phyloP scores from a whole-genome alignment of 2,888 invertebrate species.

The Oscheius sp. region DNA sequence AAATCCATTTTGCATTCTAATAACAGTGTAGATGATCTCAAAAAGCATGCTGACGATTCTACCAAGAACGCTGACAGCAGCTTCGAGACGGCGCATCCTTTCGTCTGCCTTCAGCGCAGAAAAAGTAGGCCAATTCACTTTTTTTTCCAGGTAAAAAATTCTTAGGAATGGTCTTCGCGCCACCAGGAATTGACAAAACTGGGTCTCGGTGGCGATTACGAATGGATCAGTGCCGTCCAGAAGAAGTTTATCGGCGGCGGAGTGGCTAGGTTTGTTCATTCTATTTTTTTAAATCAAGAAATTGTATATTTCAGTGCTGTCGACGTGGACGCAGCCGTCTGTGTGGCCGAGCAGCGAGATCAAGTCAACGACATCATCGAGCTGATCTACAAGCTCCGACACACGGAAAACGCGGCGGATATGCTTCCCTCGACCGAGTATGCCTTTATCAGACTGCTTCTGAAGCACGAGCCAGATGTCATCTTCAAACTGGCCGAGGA shows the following conservation, averaged over 20 bases:
- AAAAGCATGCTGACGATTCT: neutral
- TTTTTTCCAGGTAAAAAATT: neutral
- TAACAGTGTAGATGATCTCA: constrained; percentile 30
- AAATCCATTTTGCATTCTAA: neutral
- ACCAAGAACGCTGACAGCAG: neutral
- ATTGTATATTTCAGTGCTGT: constrained; percentile 63
- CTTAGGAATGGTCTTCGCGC: constrained; percentile 52
- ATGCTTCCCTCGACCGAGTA: constrained; percentile 86
- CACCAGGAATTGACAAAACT: constrained; percentile 57
- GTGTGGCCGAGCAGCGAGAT: constrained; percentile 67
- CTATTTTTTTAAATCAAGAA: neutral
- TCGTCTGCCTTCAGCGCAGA: constrained; percentile 47
- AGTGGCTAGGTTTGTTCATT: constrained; percentile 53
- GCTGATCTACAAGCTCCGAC: constrained; percentile 77
- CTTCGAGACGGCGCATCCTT: constrained; percentile 32
- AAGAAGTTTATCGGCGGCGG: constrained; percentile 71
- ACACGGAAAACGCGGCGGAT: constrained; percentile 79
- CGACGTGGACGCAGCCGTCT: constrained; percentile 70
- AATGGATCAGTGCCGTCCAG: constrained; percentile 71
- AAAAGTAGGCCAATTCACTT: constrained; percentile 26
- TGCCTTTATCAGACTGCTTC: constrained; percentile 80
- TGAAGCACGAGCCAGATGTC: constrained; percentile 77
- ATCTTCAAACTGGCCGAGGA: constrained; percentile 84
- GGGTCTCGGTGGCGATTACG: constrained; percentile 67
- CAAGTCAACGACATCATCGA: constrained; percentile 69